A percentile compares a stretch with the other conserved stretches of the same genome.
phyloP scores from a whole-genome alignment of 37 sponge, comb jelly and placozoan species.

The Halichondria panicea region DNA sequence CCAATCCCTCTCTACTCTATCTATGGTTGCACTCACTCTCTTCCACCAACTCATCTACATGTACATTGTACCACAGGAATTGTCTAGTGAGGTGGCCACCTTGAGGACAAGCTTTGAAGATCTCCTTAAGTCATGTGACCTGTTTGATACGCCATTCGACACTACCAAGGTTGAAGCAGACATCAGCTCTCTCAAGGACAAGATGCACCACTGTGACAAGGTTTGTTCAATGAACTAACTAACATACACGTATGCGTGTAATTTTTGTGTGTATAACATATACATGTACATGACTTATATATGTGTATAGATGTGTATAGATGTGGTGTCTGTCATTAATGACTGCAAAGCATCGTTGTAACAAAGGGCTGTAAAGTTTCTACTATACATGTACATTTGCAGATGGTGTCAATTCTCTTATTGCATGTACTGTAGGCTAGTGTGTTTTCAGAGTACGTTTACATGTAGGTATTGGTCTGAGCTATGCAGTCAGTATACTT shows the following conservation, averaged over 20 bases:
- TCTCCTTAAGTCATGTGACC: conserved; percentile 19
- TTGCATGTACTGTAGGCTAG: no score
- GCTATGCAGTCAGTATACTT: background rate
- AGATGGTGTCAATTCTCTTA: no score
- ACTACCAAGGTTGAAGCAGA: conserved; percentile 33
- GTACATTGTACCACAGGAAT: background rate
- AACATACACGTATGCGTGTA: background rate
- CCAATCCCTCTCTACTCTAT: no score
- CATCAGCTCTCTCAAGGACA: conserved; percentile 14
- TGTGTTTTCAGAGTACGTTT: no score
- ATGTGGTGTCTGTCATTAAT: background rate
- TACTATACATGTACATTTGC: no score
- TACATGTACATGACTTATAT: background rate
- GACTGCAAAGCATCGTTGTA: no score
- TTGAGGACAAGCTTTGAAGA: conserved; percentile 22
- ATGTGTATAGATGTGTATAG: background rate
- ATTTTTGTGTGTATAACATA: background rate
- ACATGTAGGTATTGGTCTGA: no score
- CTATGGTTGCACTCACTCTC: no score
- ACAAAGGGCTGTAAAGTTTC: no score
- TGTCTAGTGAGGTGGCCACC: conserved; percentile 21
- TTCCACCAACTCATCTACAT: no score
- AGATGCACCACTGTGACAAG: conserved; percentile 22
- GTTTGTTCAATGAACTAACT: background rate
- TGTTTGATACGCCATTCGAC: conserved; percentile 59